Evolutionary conservation across 2,888 invertebrate genomes (phyloP).

Genomic region (Aleiodes leptofemur): DNA sequence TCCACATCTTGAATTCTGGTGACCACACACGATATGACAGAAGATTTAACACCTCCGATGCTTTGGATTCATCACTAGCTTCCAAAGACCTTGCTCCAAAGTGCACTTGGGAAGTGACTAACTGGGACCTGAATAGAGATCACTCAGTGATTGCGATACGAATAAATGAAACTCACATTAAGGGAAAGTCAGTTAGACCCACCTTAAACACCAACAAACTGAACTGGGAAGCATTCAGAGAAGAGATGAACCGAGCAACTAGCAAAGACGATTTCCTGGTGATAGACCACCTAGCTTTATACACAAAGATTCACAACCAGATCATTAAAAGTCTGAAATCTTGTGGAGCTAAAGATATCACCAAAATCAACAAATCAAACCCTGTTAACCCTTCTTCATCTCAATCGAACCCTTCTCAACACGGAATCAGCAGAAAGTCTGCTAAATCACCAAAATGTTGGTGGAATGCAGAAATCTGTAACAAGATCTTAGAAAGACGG

Average conservation of each 20-base stretch:
- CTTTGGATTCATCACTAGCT: constrained; percentile 34
- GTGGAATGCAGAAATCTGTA: background rate
- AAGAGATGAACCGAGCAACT: background rate
- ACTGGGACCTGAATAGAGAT: constrained; percentile 38
- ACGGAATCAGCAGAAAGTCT: no score
- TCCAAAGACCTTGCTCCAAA: constrained; percentile 10
- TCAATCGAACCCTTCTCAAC: no score
- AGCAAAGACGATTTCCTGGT: background rate
- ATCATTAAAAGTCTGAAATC: constrained; percentile 1
- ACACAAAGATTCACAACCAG: constrained; percentile 15
- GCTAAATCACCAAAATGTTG: constrained; percentile 1
- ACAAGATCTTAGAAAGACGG: background rate
- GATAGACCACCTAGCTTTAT: background rate
- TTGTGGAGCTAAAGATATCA: background rate
- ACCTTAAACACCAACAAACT: constrained; percentile 11
- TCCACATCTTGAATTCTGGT: constrained; percentile 24
- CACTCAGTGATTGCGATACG: constrained; percentile 34
- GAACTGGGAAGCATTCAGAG: constrained; percentile 27
- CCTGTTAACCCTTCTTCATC: background rate
- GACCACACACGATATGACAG: constrained; percentile 9
- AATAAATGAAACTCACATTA: background rate
- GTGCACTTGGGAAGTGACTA: constrained; percentile 29
- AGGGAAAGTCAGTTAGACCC: constrained; percentile 6
- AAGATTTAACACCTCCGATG: background rate
- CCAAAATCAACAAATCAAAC: background rate